phyloP scores from a whole-genome alignment of 2,888 invertebrate genomes.

The Cerastoderma edule region DNA sequence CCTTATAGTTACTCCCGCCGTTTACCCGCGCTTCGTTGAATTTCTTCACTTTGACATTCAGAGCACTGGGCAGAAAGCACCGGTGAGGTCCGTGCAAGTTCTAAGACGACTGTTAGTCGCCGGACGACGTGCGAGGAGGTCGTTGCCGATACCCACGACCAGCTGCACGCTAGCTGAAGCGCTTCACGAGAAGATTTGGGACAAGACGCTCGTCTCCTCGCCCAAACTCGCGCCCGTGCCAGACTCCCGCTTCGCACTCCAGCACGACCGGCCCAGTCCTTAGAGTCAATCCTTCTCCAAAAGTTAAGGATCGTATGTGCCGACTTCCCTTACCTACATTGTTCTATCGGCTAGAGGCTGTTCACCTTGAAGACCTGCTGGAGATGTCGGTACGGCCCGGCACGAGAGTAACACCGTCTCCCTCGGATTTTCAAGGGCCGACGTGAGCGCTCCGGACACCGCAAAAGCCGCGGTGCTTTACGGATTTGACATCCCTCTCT shows the following conservation, averaged over 20 bases:
- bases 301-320: slow-evolving; percentile 88
- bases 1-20: slow-evolving; percentile 86
- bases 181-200: no score
- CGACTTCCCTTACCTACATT: slow-evolving; percentile 85
- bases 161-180: no score
- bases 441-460: slow-evolving; percentile 78
- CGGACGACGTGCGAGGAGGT: slow-evolving; percentile 72
- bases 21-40: slow-evolving; percentile 88
- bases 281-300: slow-evolving; percentile 91
- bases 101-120: slow-evolving; percentile 87
- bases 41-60: slow-evolving; percentile 89
- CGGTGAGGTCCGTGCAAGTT: no score
- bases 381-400: slow-evolving; percentile 89
- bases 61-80: slow-evolving; percentile 90
- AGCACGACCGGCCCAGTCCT: slow-evolving; percentile 86
- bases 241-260: slow-evolving; percentile 85
- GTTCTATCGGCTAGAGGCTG: no score
- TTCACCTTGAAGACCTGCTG: no score
- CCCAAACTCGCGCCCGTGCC: slow-evolving; percentile 79
- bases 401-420: no score
- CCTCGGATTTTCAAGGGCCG: slow-evolving; percentile 84
- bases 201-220: no score
- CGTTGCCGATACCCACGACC: no score
- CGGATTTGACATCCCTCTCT: slow-evolving; percentile 81
- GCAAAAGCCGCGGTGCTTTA: slow-evolving; percentile 83